phyloP scores from a whole-genome alignment of 2,113 vertebrate genomes.

The Vanacampus margaritifer region DNA sequence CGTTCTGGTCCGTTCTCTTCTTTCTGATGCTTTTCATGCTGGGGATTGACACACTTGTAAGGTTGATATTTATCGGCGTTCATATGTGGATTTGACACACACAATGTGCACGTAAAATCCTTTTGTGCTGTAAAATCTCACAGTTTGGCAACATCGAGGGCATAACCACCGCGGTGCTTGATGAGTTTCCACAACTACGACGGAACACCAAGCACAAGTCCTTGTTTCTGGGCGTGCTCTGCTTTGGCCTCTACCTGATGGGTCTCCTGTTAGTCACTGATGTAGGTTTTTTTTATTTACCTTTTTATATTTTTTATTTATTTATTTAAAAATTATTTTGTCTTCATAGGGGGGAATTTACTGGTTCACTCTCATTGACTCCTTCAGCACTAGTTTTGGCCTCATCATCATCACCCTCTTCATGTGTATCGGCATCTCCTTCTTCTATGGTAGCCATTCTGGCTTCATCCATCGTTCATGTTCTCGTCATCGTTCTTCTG shows the following conservation, averaged over 20 bases:
- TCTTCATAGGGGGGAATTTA: slow-evolving; percentile 79
- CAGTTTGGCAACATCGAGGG: slow-evolving; percentile 85
- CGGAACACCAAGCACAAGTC: slow-evolving; percentile 66
- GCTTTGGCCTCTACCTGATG: slow-evolving; percentile 76
- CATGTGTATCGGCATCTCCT: slow-evolving; percentile 82
- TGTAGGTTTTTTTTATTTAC: slow-evolving; percentile 61
- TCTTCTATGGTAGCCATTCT: slow-evolving; percentile 75
- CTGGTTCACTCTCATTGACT: slow-evolving; percentile 83
- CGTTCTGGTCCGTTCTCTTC: slow-evolving; percentile 80
- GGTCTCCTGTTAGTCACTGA: slow-evolving; percentile 76
- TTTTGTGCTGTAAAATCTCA: slow-evolving; percentile 6
- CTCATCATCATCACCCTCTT: slow-evolving; percentile 83
- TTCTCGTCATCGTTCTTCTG: neutral
- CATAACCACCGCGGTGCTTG: slow-evolving; percentile 77
- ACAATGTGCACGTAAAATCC: neutral
- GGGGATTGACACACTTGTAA: slow-evolving; percentile 79
- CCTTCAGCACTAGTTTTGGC: slow-evolving; percentile 82
- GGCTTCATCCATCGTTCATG: slow-evolving; percentile 16
- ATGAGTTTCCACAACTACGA: slow-evolving; percentile 76
- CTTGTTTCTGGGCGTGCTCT: slow-evolving; percentile 73
- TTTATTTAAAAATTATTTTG: slow-evolving; percentile 13
- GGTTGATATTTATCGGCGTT: neutral
- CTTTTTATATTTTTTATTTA: neutral
- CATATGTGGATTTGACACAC: neutral
- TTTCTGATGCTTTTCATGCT: slow-evolving; percentile 82